Conservation (phyloP, 2,113 vertebrate species). For the Perognathus longimembris region DNA sequence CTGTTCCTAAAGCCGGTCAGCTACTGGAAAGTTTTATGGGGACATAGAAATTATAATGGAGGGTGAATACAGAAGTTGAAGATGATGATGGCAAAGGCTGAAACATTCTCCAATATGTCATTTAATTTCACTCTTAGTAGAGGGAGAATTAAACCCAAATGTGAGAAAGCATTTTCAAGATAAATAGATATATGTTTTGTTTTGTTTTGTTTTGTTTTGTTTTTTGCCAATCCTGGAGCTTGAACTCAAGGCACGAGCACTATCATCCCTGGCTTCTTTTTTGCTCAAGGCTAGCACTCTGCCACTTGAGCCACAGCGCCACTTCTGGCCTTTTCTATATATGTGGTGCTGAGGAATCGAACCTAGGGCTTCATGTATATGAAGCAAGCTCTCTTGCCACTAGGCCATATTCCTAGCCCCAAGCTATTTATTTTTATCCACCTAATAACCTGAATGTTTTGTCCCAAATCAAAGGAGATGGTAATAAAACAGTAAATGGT, state of each 20-base stretch:
- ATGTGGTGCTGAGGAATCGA: no score
- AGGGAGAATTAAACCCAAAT: constrained; percentile 72
- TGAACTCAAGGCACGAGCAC: no score
- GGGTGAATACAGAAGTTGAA: background rate
- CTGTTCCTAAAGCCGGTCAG: constrained; percentile 22
- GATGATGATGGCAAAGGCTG: constrained; percentile 44
- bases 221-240: no score
- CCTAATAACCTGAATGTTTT: constrained; percentile 42
- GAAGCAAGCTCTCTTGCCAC: no score
- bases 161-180: constrained; percentile 60
- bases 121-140: constrained; percentile 66
- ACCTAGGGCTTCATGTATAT: no score
- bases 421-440: constrained; percentile 65
- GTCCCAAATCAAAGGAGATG: constrained; percentile 43
- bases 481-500: constrained; percentile 35
- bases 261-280: no score
- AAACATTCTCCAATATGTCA: constrained; percentile 39
- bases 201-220: no score
- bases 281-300: no score
- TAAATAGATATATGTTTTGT: no score
- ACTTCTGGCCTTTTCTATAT: no score
- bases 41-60: constrained; percentile 28
- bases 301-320: no score
- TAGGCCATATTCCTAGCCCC: no score
- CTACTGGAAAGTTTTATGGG: background rate